Base-by-base conservation (phyloP, 2,888 invertebrate species). In the Eristalis pertinax region DNA sequence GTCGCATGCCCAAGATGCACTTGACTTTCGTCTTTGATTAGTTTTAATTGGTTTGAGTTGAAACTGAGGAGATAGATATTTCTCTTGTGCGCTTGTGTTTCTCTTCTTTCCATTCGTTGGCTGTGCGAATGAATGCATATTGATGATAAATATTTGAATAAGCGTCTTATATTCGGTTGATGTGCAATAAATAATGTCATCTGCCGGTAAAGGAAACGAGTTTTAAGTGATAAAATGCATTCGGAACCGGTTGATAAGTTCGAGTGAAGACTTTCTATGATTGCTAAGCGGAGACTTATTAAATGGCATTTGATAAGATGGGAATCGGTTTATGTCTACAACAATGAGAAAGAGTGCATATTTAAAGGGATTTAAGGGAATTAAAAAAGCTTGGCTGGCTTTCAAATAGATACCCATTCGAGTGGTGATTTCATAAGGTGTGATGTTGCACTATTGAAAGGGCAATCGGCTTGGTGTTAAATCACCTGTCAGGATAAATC, bases 1-100 rank as follows among this genome's bases (percentile, higher is more conserved):
- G 50, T 38, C 65, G 65, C 41, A 60, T 74, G 63, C 43, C 41
- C 19, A 50, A 70, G 77, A 70, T 78, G 85, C 77, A 86, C 85
- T 74, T 83, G 83, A 75, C 86, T 83, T 86, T 86, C 62, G 32
- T 70, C 69, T 69, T 86, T 82, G 74, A 81, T 85, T 85, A 22
- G 35, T 69, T 85, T 85, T 85, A 85, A 85, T 81, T 86, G 85
- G 69, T 74, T 81, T 70, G 74, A 82, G 77, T 77, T 74, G 43
- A 56, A 70, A 70, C 67, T 64, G 60, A 22, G 41, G 56, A 50
- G 19, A 19, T 32, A 32, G 2, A 2, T 26, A 29, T 29, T 29
- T 32, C 10, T 32, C 7, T 4, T n/a, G 15, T 43, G 4, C n/a
- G 4, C 4, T 15, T 4, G 4, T 43, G 7, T n/a, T 43, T 2